These are phyloP conservation scores for Parnassius orleans DNA, from an alignment of 2,888 invertebrate species.

Conservation along the genomic window DNA sequence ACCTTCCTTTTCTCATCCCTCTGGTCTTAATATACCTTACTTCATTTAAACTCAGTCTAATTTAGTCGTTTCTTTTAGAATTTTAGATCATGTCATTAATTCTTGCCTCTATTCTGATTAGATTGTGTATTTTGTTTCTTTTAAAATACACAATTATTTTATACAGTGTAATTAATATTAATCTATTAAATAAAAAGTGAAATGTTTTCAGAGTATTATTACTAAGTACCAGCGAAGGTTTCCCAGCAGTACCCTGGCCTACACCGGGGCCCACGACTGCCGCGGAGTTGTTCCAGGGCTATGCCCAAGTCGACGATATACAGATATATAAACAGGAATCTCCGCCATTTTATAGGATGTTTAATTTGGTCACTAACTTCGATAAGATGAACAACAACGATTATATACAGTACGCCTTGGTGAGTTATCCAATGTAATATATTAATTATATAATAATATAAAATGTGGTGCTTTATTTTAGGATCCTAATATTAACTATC, in stretches of 20 bases:
- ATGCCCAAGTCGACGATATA: constrained; percentile 54
- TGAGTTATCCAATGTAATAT: constrained; percentile 54
- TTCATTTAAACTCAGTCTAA: too few species aligned
- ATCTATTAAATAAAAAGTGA: too few species aligned
- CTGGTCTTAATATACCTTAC: too few species aligned
- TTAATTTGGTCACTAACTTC: constrained; percentile 87
- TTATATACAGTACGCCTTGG: constrained; percentile 85
- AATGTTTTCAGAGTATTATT: constrained; percentile 78
- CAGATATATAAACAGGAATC: constrained; percentile 61
- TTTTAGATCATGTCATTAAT: too few species aligned
- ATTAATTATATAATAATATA: background rate
- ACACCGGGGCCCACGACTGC: constrained; percentile 43
- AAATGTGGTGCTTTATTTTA: too few species aligned
- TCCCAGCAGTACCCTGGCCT: constrained; percentile 49
- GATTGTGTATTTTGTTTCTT: too few species aligned
- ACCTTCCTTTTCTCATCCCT: too few species aligned
- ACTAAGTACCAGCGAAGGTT: constrained; percentile 60
- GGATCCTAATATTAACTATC: too few species aligned
- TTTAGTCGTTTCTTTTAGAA: too few species aligned
- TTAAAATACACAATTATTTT: too few species aligned
- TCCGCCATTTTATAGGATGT: constrained; percentile 83
- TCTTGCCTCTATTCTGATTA: too few species aligned
- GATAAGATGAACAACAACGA: constrained; percentile 84
- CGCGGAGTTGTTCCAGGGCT: constrained; percentile 52
- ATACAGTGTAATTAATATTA: too few species aligned